phyloP scores from a whole-genome alignment of 1,140 invertebrate genomes.

The Bathynomus jamesi region DNA sequence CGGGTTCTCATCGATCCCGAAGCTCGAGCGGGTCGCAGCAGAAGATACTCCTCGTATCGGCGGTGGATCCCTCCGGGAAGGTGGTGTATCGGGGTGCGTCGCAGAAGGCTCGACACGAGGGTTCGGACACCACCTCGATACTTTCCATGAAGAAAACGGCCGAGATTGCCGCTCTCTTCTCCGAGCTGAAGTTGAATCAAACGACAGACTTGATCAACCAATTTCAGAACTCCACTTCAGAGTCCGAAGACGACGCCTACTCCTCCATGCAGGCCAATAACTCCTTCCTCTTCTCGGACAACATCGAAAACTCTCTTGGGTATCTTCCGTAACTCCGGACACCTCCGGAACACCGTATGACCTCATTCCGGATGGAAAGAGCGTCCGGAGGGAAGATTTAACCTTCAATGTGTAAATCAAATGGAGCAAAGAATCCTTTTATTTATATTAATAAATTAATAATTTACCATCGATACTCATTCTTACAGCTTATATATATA shows the following conservation, averaged over 20 bases:
- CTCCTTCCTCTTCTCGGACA: slow-evolving; percentile 40
- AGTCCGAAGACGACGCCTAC: slow-evolving; percentile 40
- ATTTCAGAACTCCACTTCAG: slow-evolving; percentile 23
- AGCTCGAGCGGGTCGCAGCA: slow-evolving; percentile 37
- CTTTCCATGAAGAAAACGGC: slow-evolving; percentile 77
- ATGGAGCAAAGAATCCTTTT: no score
- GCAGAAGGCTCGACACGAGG: slow-evolving; percentile 17
- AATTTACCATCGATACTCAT: no score
- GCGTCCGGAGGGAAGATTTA: no score
- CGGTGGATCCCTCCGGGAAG: slow-evolving; percentile 49
- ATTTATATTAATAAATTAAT: no score
- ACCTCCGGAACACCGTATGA: no score
- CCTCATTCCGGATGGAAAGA: no score
- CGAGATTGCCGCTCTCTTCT: slow-evolving; percentile 76
- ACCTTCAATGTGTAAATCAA: no score
- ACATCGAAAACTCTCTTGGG: slow-evolving; percentile 50
- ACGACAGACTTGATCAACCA: slow-evolving; percentile 39
- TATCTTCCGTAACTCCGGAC: slow-evolving; percentile 50
- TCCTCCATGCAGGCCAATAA: slow-evolving; percentile 38
- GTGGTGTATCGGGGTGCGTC: slow-evolving; percentile 40
- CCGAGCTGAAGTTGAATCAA: slow-evolving; percentile 52
- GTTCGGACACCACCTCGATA: slow-evolving; percentile 40
- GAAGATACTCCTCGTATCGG: slow-evolving; percentile 49
- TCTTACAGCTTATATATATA: neutral
- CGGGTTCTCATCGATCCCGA: slow-evolving; percentile 36